A percentile compares a stretch with the other conserved stretches of the same genome.
Evolutionary conservation across 2,888 invertebrate genomes (phyloP).

Genomic region (Archaeoteleia sp.): DNA sequence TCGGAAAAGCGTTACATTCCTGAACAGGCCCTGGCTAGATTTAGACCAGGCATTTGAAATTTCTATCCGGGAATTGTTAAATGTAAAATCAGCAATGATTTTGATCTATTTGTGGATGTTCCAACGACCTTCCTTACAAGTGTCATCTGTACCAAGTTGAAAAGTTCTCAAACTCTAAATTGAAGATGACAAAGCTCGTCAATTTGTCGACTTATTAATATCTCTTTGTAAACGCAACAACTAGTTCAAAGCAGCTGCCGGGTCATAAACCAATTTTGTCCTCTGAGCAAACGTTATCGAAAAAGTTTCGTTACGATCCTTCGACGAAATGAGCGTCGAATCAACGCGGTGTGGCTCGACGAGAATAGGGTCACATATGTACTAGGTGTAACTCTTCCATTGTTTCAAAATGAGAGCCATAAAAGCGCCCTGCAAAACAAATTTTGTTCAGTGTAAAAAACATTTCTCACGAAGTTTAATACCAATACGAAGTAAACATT

Average conservation of each 20-base stretch:
- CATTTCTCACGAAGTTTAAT: conserved; percentile 36
- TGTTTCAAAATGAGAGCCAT: conserved; percentile 24
- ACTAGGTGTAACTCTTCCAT: not conserved
- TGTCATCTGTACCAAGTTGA: too few relatives aligned
- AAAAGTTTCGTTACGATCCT: conserved; percentile 35
- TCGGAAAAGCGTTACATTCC: too few relatives aligned
- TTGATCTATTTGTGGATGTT: too few relatives aligned
- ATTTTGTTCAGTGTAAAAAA: not conserved
- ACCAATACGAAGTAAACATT: conserved; percentile 21
- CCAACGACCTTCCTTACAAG: too few relatives aligned
- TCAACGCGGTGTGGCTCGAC: not conserved
- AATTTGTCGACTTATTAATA: conserved; percentile 46
- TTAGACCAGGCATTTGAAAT: too few relatives aligned
- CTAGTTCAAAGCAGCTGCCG: conserved; percentile 28
- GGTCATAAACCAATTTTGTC: conserved; percentile 27
- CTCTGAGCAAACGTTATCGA: conserved; percentile 35
- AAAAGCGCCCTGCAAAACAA: conserved; percentile 38
- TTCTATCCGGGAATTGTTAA: too few relatives aligned
- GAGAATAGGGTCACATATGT: conserved; percentile 17
- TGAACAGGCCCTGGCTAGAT: too few relatives aligned
- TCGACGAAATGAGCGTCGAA: conserved; percentile 25
- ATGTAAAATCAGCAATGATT: too few relatives aligned
- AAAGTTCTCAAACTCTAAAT: too few relatives aligned
- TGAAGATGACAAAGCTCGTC: too few relatives aligned
- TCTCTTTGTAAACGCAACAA: not conserved